These are phyloP conservation scores for Xenops minutus DNA, from an alignment of 2,797 vertebrate species.

Conservation along the genomic window DNA sequence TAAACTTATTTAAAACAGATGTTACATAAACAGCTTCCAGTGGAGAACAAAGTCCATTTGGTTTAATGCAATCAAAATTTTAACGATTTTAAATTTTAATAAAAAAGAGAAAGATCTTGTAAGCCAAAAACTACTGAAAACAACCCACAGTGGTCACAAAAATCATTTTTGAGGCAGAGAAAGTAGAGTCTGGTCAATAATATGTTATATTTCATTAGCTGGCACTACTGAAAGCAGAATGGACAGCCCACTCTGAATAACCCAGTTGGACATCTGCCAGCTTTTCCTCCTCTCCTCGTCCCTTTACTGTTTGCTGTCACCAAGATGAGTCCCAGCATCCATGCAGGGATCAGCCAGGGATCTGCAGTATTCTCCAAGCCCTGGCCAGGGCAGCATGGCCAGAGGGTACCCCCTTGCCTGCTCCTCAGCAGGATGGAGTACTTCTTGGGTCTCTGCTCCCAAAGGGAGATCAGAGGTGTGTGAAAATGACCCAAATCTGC, in stretches of 20 bases:
- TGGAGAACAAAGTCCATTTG: conserved; percentile 4
- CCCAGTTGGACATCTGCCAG: neutral
- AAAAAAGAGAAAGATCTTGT: rapidly evolving
- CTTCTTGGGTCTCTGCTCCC: neutral
- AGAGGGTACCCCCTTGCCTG: neutral
- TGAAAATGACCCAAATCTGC: neutral
- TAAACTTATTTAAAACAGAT: neutral
- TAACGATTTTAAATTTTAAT: neutral
- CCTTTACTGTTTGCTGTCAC: neutral
- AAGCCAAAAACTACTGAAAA: neutral
- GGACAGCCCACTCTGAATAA: neutral
- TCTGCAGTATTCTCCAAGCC: neutral
- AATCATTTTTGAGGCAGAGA: neutral
- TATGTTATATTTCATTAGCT: neutral
- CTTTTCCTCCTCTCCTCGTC: neutral
- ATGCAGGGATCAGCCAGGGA: neutral
- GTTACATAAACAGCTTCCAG: conserved; percentile 17
- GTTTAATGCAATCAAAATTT: neutral
- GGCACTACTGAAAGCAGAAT: neutral
- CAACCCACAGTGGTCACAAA: neutral
- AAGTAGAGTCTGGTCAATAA: neutral
- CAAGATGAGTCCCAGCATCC: neutral
- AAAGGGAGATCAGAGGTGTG: neutral
- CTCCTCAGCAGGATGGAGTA: neutral
- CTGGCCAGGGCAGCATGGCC: no score